Evolutionary conservation across 2,797 vertebrate species (phyloP).

Genomic region (Parauchenoglanis ngamensis): DNA sequence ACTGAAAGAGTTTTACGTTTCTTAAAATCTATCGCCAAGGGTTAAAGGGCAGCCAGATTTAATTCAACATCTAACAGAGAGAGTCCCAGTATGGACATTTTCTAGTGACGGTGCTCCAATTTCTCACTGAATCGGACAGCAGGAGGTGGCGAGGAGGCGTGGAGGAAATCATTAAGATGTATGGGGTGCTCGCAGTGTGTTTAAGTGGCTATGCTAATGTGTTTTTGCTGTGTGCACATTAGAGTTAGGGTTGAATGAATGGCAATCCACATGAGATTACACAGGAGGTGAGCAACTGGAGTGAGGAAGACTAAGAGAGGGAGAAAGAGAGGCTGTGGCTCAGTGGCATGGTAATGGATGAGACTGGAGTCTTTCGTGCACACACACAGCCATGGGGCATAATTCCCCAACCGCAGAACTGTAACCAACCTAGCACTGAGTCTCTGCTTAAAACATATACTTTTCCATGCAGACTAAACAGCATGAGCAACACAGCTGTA

Average conservation of each 20-base stretch:
- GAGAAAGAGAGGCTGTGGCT: constrained; percentile 47
- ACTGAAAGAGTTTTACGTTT: not conserved
- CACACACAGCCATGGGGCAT: constrained; percentile 45
- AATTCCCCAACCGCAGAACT: constrained; percentile 46
- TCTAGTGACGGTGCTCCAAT: not conserved
- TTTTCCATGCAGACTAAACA: not conserved
- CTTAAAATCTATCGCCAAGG: not conserved
- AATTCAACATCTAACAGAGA: not conserved
- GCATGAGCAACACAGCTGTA: not conserved
- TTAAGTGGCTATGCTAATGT: constrained; percentile 52
- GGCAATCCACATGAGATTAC: constrained; percentile 51
- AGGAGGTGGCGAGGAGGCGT: constrained; percentile 14
- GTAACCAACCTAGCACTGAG: constrained; percentile 39
- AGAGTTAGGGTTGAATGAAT: constrained; percentile 53
- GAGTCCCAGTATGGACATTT: not conserved
- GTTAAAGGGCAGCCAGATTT: constrained; percentile 1
- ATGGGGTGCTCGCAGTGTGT: constrained; percentile 39
- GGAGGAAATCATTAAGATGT: constrained; percentile 48
- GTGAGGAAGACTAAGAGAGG: constrained; percentile 22
- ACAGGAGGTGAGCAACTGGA: constrained; percentile 37
- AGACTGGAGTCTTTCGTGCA: constrained; percentile 32
- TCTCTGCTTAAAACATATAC: constrained; percentile 18
- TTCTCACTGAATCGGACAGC: constrained; percentile 18
- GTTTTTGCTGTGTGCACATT: constrained; percentile 52
- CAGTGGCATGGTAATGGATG: constrained; percentile 57